phyloP scores from a whole-genome alignment of 2,797 vertebrate genomes.

The Sebastes jordani region DNA sequence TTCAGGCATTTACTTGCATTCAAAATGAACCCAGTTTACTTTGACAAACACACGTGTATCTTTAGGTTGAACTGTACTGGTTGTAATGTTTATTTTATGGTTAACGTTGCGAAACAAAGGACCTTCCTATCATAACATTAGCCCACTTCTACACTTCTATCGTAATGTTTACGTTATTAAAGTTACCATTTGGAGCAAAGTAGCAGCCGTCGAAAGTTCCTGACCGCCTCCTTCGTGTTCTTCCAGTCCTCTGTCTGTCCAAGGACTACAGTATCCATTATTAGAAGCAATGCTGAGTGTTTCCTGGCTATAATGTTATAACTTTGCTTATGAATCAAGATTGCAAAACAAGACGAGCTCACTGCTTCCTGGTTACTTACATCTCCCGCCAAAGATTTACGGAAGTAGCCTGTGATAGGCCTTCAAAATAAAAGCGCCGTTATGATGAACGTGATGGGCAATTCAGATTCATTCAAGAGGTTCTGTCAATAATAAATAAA shows the following conservation, averaged over 20 bases:
- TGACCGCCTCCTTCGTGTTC: conserved; percentile 69
- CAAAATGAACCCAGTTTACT: background rate
- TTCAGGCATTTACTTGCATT: too few relatives aligned
- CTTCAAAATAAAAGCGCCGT: too few relatives aligned
- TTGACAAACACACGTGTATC: background rate
- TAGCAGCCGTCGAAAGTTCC: conserved; percentile 70
- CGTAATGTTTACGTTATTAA: background rate
- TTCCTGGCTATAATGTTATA: background rate
- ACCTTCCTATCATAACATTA: fast-evolving
- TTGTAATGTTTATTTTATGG: background rate
- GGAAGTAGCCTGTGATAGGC: conserved; percentile 30
- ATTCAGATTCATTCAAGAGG: too few relatives aligned
- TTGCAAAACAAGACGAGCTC: background rate
- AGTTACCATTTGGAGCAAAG: conserved; percentile 81
- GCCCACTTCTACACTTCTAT: background rate
- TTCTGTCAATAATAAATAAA: too few relatives aligned
- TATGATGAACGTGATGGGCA: too few relatives aligned
- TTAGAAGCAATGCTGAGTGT: background rate
- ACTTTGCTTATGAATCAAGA: background rate
- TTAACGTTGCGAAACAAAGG: background rate
- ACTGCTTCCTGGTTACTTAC: conserved; percentile 28
- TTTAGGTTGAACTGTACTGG: too few relatives aligned
- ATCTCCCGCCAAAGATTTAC: conserved; percentile 66
- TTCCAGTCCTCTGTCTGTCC: conserved; percentile 48
- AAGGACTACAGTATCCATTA: conserved; percentile 41